Evolutionary conservation across 2,113 vertebrate genomes (phyloP).

Genomic region (Thamnaconus septentrionalis): DNA sequence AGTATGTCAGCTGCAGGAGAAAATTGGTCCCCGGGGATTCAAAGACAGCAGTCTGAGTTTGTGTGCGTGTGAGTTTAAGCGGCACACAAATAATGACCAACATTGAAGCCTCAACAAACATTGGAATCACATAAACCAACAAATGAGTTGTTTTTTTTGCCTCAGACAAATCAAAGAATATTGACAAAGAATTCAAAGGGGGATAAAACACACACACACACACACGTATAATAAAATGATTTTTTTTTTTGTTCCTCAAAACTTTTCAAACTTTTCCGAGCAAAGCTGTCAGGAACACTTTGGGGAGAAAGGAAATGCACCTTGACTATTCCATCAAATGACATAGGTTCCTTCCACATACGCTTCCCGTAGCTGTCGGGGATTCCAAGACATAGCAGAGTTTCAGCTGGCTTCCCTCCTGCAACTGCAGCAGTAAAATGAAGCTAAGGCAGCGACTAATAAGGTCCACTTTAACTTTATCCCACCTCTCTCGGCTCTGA

Average conservation of each 20-base stretch:
- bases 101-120: conserved; percentile 34
- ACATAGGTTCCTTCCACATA: not conserved
- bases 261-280: conserved; percentile 24
- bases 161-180: conserved; percentile 21
- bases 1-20: conserved; percentile 63
- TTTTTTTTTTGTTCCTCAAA: conserved; percentile 3
- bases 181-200: conserved; percentile 3
- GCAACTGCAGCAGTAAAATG: not conserved
- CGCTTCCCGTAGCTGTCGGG: not conserved
- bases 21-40: conserved; percentile 69
- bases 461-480: not conserved
- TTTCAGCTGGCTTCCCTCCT: not conserved
- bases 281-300: conserved; percentile 28
- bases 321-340: not conserved
- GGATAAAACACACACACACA: not conserved
- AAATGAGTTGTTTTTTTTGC: conserved; percentile 31
- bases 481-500: too few species aligned
- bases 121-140: conserved; percentile 39
- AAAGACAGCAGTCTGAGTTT: conserved; percentile 46
- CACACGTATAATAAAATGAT: too few species aligned
- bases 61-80: conserved; percentile 19
- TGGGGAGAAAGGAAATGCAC: not conserved
- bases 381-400: not conserved
- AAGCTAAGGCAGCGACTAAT: not conserved
- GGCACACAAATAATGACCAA: conserved; percentile 42